A percentile compares a stretch with the other conserved stretches of the same genome.
phyloP scores from a whole-genome alignment of 2,888 invertebrate genomes.

The Caenorhabditis sulstoni region DNA sequence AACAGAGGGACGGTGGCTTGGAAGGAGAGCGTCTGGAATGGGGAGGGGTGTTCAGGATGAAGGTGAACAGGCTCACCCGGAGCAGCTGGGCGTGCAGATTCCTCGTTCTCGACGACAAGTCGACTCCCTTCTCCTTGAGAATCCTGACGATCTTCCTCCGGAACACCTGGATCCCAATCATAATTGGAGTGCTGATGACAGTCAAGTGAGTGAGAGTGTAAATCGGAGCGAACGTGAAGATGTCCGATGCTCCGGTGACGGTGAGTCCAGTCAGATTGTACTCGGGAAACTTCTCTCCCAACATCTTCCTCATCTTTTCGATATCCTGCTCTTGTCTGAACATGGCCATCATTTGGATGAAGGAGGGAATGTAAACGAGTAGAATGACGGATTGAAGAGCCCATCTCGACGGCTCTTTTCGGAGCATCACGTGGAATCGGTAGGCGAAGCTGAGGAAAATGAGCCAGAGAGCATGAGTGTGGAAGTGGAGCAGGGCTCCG shows the following conservation, averaged over 20 bases:
- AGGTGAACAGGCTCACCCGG: conserved; percentile 6
- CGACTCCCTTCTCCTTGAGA: conserved; percentile 15
- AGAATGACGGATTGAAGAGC: conserved; percentile 9
- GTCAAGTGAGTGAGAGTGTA: conserved; percentile 37
- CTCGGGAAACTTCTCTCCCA: conserved; percentile 10
- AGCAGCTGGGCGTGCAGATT: conserved; percentile 33
- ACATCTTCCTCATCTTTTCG: neutral
- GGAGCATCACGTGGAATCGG: conserved; percentile 20
- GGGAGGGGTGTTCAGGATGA: neutral
- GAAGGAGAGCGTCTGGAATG: conserved; percentile 51
- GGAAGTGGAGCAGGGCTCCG: conserved; percentile 31
- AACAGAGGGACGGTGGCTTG: conserved; percentile 50
- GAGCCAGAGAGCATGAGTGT: conserved; percentile 33
- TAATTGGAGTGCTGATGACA: conserved; percentile 26
- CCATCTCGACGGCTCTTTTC: neutral
- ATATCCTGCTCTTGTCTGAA: conserved; percentile 2
- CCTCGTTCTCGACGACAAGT: conserved; percentile 22
- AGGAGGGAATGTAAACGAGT: conserved; percentile 23
- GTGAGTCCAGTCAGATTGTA: conserved; percentile 24
- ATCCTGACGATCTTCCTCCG: conserved; percentile 27
- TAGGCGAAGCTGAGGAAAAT: conserved; percentile 20
- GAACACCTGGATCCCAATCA: conserved; percentile 19
- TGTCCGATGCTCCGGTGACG: conserved; percentile 12
- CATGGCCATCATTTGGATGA: conserved; percentile 16
- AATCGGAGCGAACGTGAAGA: conserved; percentile 12